Percentiles rank a stretch among this genome's conserved stretches.
phyloP scores from a whole-genome alignment of 2,113 vertebrate genomes.

The Ascaphus truei region DNA sequence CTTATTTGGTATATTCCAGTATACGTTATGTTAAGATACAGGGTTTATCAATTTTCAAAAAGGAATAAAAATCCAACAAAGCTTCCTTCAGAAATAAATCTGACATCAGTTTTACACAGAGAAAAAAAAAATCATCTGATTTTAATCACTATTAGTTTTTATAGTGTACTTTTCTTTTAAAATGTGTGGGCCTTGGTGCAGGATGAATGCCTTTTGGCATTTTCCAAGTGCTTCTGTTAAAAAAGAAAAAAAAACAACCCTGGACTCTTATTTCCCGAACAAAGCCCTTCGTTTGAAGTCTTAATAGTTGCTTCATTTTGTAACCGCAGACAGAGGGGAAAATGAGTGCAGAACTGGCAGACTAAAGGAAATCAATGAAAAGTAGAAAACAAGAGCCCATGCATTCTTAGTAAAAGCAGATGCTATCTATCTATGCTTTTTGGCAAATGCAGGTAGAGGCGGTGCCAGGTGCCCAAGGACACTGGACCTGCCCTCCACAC shows the following conservation, averaged over 20 bases:
- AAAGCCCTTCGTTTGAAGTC: constrained; percentile 40
- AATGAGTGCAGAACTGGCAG: constrained; percentile 18
- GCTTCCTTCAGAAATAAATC: too few species aligned
- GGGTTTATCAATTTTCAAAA: too few species aligned
- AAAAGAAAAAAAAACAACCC: background rate
- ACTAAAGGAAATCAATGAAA: constrained; percentile 27
- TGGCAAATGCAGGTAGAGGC: background rate
- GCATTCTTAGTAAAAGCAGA: constrained; percentile 37
- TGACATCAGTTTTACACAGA: too few species aligned
- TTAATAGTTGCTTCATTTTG: constrained; percentile 36
- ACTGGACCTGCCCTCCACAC: background rate
- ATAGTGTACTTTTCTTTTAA: background rate
- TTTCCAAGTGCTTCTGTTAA: constrained; percentile 38
- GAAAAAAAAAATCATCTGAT: constrained; percentile 11
- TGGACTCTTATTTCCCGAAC: constrained; percentile 37
- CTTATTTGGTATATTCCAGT: too few species aligned
- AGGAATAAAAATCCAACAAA: too few species aligned
- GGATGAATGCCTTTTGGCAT: constrained; percentile 38
- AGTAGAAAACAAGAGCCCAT: constrained; percentile 30
- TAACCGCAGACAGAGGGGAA: constrained; percentile 26
- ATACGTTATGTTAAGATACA: too few species aligned
- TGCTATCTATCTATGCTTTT: constrained; percentile 23
- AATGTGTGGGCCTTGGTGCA: constrained; percentile 29
- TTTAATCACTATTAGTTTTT: constrained; percentile 37
- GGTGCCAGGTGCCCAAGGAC: background rate